A percentile compares a stretch with the other conserved stretches of the same genome.
Evolutionary conservation across 1,140 invertebrate species (phyloP).

Genomic region (Carcinoscorpius rotundicauda): DNA sequence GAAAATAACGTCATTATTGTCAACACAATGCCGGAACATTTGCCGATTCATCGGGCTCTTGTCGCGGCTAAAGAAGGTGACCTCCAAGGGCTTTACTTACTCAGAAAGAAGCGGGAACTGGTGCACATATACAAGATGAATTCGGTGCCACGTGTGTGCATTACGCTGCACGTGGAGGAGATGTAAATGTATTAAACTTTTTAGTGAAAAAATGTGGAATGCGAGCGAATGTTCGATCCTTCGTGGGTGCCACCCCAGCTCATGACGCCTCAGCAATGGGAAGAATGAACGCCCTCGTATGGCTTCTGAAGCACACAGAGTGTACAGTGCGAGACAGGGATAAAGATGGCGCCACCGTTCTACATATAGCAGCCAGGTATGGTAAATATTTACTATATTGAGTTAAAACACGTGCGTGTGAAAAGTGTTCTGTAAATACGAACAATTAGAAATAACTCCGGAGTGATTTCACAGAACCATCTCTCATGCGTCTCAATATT

Average conservation of each 20-base stretch:
- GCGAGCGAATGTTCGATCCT: slow-evolving; percentile 23
- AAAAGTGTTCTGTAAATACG: no score
- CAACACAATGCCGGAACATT: slow-evolving; percentile 6
- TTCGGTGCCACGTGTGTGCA: slow-evolving; percentile 33
- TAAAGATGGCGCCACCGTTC: slow-evolving; percentile 31
- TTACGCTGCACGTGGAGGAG: slow-evolving; percentile 33
- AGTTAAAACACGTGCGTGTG: no score
- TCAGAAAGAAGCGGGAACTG: slow-evolving; percentile 11
- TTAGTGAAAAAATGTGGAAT: slow-evolving; percentile 26
- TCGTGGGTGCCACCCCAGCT: slow-evolving; percentile 31
- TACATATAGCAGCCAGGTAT: slow-evolving; percentile 34
- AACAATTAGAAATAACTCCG: no score
- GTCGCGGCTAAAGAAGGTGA: slow-evolving; percentile 19
- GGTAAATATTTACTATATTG: not conserved
- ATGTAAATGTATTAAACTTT: slow-evolving; percentile 26
- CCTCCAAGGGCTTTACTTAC: slow-evolving; percentile 17
- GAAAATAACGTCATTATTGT: no score
- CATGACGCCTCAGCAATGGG: slow-evolving; percentile 36
- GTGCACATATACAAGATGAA: slow-evolving; percentile 22
- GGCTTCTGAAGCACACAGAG: slow-evolving; percentile 29
- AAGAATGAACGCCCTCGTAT: slow-evolving; percentile 29
- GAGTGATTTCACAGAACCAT: no score
- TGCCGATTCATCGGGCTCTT: slow-evolving; percentile 12
- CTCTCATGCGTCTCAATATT: no score
- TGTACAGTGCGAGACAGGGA: slow-evolving; percentile 31